These are phyloP conservation scores for Eristalis pertinax DNA, from an alignment of 2,888 invertebrate genomes.

Conservation along the genomic window DNA sequence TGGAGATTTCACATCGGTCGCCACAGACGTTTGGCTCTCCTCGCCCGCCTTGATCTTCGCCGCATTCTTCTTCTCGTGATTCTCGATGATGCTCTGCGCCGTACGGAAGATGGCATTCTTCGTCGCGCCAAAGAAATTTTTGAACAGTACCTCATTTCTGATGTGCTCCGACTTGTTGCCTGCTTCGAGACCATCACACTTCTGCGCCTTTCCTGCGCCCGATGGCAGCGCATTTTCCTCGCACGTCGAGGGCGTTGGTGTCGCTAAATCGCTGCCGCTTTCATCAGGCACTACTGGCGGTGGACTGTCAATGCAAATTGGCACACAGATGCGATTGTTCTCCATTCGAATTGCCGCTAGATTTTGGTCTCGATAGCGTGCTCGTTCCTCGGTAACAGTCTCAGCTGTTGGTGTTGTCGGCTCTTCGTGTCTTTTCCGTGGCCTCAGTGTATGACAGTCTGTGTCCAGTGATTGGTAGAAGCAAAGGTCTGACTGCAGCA, in stretches of 20 bases:
- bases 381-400: slow-evolving; percentile 70
- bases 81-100: slow-evolving; percentile 82
- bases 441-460: slow-evolving; percentile 78
- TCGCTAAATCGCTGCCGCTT: slow-evolving; percentile 63
- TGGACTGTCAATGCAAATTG: slow-evolving; percentile 73
- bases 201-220: slow-evolving; percentile 66
- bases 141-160: slow-evolving; percentile 80
- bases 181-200: slow-evolving; percentile 70
- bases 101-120: slow-evolving; percentile 82
- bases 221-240: slow-evolving; percentile 51
- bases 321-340: slow-evolving; percentile 72
- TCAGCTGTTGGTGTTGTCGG: slow-evolving; percentile 73
- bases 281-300: slow-evolving; percentile 61
- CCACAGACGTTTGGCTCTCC: slow-evolving; percentile 30
- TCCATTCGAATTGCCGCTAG: slow-evolving; percentile 65
- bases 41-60: slow-evolving; percentile 78
- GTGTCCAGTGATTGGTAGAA: slow-evolving; percentile 80
- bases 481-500: slow-evolving; percentile 80
- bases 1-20: slow-evolving; percentile 78
- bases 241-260: slow-evolving; percentile 61
- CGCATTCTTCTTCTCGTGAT: slow-evolving; percentile 81
- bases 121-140: slow-evolving; percentile 81
- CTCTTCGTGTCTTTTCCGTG: slow-evolving; percentile 77
- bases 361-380: slow-evolving; percentile 76
- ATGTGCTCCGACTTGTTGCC: slow-evolving; percentile 76